Conservation (phyloP, 2,888 invertebrate genomes). For the Diloba caeruleocephala region DNA sequence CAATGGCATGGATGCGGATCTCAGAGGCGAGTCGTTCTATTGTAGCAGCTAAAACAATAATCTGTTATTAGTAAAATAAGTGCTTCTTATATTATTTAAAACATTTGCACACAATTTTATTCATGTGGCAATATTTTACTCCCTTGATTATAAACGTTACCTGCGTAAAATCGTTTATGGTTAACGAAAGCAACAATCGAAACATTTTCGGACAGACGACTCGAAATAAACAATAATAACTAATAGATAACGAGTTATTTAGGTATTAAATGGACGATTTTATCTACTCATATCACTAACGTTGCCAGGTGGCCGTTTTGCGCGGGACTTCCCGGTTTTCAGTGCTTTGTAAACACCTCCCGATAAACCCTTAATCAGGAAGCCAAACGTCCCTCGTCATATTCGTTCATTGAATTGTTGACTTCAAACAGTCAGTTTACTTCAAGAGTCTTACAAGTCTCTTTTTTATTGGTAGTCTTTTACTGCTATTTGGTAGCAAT, state of each 20-base stretch:
- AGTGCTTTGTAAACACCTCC: too few species aligned
- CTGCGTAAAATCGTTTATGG: neutral
- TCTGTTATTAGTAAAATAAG: slow-evolving; percentile 65
- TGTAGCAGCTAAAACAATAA: slow-evolving; percentile 93
- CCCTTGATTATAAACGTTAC: slow-evolving; percentile 13
- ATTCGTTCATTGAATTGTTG: too few species aligned
- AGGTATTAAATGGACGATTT: neutral
- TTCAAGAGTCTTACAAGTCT: too few species aligned
- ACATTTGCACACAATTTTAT: slow-evolving; percentile 7
- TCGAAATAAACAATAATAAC: neutral
- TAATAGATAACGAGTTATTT: neutral
- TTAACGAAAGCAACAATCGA: neutral
- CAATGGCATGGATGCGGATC: slow-evolving; percentile 72
- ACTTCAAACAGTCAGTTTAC: too few species aligned
- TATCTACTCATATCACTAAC: slow-evolving; percentile 2
- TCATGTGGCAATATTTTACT: neutral
- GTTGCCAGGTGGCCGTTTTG: too few species aligned
- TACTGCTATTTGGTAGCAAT: too few species aligned
- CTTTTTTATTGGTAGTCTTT: too few species aligned
- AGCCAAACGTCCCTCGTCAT: too few species aligned
- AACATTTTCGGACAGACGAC: neutral
- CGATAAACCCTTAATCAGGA: too few species aligned
- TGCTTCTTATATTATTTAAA: slow-evolving; percentile 3
- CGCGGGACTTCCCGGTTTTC: too few species aligned
- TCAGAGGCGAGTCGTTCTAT: slow-evolving; percentile 94